Evolutionary conservation across 2,797 vertebrate species (phyloP).

Genomic region (Emys orbicularis): DNA sequence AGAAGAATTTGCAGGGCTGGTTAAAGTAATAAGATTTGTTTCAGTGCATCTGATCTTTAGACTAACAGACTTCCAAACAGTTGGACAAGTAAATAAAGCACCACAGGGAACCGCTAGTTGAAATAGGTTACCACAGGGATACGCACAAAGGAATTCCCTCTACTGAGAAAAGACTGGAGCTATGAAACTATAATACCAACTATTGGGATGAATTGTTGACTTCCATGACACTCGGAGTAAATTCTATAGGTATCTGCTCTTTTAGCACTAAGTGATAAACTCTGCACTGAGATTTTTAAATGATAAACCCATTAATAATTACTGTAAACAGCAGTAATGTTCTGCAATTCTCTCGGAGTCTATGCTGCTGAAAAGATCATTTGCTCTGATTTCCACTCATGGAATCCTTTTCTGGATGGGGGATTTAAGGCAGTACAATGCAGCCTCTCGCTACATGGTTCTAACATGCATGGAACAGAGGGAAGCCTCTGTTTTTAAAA

Average conservation of each 20-base stretch:
- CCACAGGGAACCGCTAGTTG: constrained; percentile 85
- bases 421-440: not conserved
- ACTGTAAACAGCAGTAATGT: not conserved
- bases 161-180: constrained; percentile 78
- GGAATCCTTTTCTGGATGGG: not conserved
- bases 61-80: constrained; percentile 92
- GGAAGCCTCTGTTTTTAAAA: not conserved
- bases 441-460: not conserved
- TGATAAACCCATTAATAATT: not conserved
- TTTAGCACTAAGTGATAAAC: not conserved
- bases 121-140: constrained; percentile 87
- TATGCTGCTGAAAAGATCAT: not conserved
- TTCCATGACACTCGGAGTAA: constrained; percentile 31
- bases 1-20: constrained; percentile 86
- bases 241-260: constrained; percentile 15
- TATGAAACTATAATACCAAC: constrained; percentile 72
- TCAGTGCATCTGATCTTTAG: constrained; percentile 89
- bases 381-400: not conserved
- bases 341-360: not conserved
- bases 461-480: fast-evolving
- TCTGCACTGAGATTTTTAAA: not conserved
- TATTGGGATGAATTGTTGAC: constrained; percentile 77
- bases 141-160: constrained; percentile 88
- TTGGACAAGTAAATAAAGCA: constrained; percentile 93
- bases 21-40: constrained; percentile 92